phyloP scores from a whole-genome alignment of 2,113 vertebrate genomes.

The Dunckerocampus dactyliophorus region DNA sequence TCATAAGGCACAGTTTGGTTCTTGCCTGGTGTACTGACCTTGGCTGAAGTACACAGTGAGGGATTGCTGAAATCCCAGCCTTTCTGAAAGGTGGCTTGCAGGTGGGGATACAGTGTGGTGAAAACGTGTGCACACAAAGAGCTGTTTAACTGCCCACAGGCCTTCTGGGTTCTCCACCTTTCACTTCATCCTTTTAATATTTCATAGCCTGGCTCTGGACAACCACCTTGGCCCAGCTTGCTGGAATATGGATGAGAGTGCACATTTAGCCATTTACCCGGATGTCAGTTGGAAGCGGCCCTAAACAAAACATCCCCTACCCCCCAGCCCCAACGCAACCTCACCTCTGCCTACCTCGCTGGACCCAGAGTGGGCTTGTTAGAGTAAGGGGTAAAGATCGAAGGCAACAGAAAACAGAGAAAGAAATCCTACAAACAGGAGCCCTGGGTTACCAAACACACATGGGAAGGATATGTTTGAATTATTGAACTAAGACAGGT shows the following conservation, averaged over 20 bases:
- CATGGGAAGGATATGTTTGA: conserved; percentile 9
- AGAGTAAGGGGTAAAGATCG: conserved; percentile 48
- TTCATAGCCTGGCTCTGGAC: conserved; percentile 68
- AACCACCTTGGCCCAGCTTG: conserved; percentile 60
- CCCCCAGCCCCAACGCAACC: conserved; percentile 30
- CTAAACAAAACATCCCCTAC: conserved; percentile 61
- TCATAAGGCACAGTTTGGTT: conserved; percentile 58
- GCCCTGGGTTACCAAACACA: conserved; percentile 38
- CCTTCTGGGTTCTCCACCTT: conserved; percentile 66
- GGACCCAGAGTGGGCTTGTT: conserved; percentile 64
- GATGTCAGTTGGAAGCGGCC: conserved; percentile 66
- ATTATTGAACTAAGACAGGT: not conserved
- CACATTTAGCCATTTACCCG: conserved; percentile 74
- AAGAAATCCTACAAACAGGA: conserved; percentile 54
- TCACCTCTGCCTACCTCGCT: conserved; percentile 59
- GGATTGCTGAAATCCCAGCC: conserved; percentile 35
- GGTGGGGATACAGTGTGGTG: conserved; percentile 53
- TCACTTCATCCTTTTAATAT: conserved; percentile 76
- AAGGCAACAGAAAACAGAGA: conserved; percentile 42
- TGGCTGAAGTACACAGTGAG: conserved; percentile 50
- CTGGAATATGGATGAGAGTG: conserved; percentile 79
- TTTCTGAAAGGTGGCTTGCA: conserved; percentile 40
- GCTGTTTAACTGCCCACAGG: conserved; percentile 69
- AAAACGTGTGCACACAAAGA: conserved; percentile 60
- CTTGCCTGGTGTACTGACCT: conserved; percentile 52